A percentile compares a stretch with the other conserved stretches of the same genome.
Conservation (phyloP, 2,113 vertebrate species). For the Emydura subglobosa region DNA sequence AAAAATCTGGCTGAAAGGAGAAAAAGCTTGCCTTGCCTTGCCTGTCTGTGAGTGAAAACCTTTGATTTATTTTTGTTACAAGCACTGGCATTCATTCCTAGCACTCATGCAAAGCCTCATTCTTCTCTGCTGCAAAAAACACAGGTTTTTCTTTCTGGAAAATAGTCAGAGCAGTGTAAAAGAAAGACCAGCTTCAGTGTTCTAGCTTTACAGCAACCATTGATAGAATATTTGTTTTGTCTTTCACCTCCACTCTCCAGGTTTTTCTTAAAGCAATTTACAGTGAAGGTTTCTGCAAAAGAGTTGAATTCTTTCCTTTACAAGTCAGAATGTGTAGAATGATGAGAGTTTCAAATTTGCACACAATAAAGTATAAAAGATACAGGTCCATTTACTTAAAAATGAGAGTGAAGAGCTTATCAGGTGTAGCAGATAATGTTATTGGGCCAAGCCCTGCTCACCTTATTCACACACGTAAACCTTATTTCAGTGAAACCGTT, state of each 20-base stretch:
- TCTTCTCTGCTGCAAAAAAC: neutral
- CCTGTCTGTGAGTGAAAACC: neutral
- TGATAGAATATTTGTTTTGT: no score
- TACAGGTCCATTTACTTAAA: neutral
- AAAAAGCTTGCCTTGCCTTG: neutral
- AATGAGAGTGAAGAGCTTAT: neutral
- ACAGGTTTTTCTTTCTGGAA: neutral
- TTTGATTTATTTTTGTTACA: neutral
- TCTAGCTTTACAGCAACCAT: neutral
- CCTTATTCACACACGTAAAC: neutral
- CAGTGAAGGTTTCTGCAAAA: no score
- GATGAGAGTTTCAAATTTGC: no score
- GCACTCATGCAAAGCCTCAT: neutral
- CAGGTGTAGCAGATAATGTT: neutral
- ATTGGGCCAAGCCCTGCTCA: neutral
- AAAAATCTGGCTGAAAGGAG: neutral
- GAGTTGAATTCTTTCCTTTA: no score
- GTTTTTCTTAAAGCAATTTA: no score
- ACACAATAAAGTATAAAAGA: no score
- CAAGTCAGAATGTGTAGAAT: no score
- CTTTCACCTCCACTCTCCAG: no score
- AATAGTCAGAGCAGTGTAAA: neutral
- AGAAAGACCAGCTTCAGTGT: neutral
- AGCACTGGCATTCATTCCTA: neutral
- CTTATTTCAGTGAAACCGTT: neutral